These are phyloP conservation scores for Luidia sarsii DNA, from an alignment of 53 echinoderm and acorn worm genomes.

Conservation along the genomic window DNA sequence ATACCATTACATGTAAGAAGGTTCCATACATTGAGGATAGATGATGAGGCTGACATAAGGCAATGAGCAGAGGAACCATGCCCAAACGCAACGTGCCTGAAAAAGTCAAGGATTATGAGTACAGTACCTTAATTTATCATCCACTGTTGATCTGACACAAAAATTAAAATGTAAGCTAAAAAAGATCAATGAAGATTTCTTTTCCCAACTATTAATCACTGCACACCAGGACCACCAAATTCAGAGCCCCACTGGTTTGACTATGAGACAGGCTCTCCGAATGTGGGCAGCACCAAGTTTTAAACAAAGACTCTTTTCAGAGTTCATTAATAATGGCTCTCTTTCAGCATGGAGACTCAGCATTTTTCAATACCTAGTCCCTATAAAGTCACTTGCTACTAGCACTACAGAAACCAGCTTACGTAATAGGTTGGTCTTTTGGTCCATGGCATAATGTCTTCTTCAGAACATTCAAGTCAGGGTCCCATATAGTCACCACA, in stretches of 20 bases:
- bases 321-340: too few relatives aligned
- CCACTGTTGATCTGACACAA: too few relatives aligned
- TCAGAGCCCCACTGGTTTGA: too few relatives aligned
- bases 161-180: not conserved
- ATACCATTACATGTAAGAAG: conserved; percentile 79
- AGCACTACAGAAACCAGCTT: not conserved
- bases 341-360: too few relatives aligned
- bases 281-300: too few relatives aligned
- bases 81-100: conserved; percentile 70
- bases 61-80: conserved; percentile 69
- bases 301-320: too few relatives aligned
- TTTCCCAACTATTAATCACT: too few relatives aligned
- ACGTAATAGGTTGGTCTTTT: conserved; percentile 64
- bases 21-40: conserved; percentile 76
- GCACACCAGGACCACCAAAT: not conserved
- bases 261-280: too few relatives aligned
- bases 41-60: conserved; percentile 63
- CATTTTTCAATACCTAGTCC: not conserved
- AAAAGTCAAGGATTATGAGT: not conserved
- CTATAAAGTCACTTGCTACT: too few relatives aligned
- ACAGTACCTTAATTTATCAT: too few relatives aligned
- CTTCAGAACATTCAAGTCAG: conserved; percentile 75
- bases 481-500: conserved; percentile 88
- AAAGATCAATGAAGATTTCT: too few relatives aligned
- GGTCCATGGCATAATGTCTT: conserved; percentile 75